phyloP scores from a whole-genome alignment of 2,113 vertebrate species.

The Passer montanus region DNA sequence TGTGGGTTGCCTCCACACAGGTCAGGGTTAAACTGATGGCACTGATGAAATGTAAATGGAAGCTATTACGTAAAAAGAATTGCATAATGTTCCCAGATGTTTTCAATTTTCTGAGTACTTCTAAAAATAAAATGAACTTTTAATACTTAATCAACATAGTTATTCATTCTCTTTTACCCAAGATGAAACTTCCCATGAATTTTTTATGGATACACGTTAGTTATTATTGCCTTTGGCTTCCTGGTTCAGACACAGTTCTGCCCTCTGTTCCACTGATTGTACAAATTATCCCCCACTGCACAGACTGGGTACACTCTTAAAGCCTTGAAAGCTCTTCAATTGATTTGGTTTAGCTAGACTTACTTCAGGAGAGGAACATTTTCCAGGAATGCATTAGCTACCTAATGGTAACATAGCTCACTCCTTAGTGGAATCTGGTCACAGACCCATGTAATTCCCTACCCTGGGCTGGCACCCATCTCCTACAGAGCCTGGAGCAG shows the following conservation, averaged over 20 bases:
- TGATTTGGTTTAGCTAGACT: background rate
- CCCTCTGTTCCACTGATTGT: background rate
- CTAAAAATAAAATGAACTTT: constrained; percentile 68
- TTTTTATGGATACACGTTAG: constrained; percentile 43
- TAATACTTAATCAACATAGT: constrained; percentile 68
- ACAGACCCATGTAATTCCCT: background rate
- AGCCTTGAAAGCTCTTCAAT: background rate
- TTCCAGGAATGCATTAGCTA: background rate
- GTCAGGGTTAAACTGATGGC: constrained; percentile 24
- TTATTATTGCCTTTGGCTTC: constrained; percentile 41
- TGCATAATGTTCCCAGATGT: constrained; percentile 66
- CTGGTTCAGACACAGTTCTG: background rate
- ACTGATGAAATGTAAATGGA: constrained; percentile 49
- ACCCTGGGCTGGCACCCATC: background rate
- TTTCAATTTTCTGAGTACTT: constrained; percentile 66
- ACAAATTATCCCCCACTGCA: background rate
- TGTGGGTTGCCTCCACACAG: background rate
- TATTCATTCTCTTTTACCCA: constrained; percentile 57
- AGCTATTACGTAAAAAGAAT: constrained; percentile 43
- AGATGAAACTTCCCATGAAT: constrained; percentile 44
- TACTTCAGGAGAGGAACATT: background rate
- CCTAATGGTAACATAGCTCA: background rate
- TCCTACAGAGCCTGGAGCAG: background rate
- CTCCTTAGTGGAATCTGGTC: background rate
- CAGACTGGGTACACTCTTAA: background rate